Percentiles rank a stretch among this genome's conserved stretches.
These are phyloP conservation scores for Platyrinchus mystaceus DNA, from an alignment of 2,797 vertebrate genomes.

Conservation along the genomic window DNA sequence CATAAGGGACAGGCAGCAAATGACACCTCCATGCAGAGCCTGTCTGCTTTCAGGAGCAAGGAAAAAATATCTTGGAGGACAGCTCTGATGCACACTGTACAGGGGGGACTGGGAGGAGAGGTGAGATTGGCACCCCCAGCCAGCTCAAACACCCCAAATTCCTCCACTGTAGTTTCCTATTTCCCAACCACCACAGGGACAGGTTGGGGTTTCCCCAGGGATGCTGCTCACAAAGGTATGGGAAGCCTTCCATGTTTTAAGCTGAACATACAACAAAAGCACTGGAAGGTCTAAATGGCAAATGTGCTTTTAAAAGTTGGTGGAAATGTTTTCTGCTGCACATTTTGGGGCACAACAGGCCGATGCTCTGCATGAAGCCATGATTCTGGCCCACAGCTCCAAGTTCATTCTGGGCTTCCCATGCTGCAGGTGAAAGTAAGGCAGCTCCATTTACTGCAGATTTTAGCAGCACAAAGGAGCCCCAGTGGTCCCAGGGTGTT, in stretches of 20 bases:
- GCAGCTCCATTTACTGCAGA: not conserved
- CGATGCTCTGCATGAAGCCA: not conserved
- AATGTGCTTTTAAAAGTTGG: not conserved
- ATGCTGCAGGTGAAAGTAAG: rapidly evolving
- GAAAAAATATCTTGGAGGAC: constrained; percentile 15
- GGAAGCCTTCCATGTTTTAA: too few species aligned
- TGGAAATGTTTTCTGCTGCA: not conserved
- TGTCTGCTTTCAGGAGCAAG: constrained; percentile 56
- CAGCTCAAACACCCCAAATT: not conserved
- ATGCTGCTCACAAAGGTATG: rapidly evolving
- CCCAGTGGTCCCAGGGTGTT: not conserved
- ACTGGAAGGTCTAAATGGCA: not conserved
- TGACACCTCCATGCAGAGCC: constrained; percentile 74
- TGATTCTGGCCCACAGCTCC: not conserved
- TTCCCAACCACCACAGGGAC: not conserved
- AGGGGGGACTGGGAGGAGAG: not conserved
- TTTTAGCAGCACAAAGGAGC: not conserved
- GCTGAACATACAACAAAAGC: not conserved
- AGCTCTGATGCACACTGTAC: constrained; percentile 47
- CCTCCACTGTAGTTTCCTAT: not conserved
- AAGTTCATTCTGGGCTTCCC: not conserved
- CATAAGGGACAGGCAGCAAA: constrained; percentile 80
- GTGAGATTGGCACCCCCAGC: not conserved
- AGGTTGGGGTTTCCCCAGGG: rapidly evolving
- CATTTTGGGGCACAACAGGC: not conserved